Base-by-base conservation (phyloP, 2,888 invertebrate species). In the Mellilla xanthometata region DNA sequence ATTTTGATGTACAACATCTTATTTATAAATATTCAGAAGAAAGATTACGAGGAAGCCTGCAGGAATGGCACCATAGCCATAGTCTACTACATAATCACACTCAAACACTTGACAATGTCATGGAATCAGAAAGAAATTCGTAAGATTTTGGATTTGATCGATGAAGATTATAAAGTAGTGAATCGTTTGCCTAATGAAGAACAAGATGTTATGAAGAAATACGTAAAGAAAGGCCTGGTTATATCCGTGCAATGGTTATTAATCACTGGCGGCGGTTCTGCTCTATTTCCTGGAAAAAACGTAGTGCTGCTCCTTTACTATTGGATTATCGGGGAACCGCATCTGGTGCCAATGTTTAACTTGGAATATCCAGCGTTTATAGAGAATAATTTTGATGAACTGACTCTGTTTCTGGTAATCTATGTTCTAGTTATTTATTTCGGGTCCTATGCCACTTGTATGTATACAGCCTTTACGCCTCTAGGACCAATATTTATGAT, bases 401-500 rank as follows among this genome's bases (percentile, higher is more conserved):
- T 63, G 0, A 19, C 29, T 1, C 41, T 66, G 0, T 76, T 40
- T 41, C 2, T 56, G 1, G 0, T 39, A 0, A 28, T 56, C 1
- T 63, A 64, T 22, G 0, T 35, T 0, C 0, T 55, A 0, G 26
- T 56, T 5, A 1, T 61, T 0, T 19, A 19, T 4, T 71, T 43
- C 38, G 65, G 40, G 5, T 5, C 34, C 1, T 71, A 67, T 33
- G 29, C 64, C 0, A 2, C 32, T 2, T n/a, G 52, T 1, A 58
- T 72, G 47, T 76, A 72, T 8, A 32, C 53, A 1, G 68, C 66
- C 0, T 73, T 66, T 44, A 65, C 72, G 2, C 74, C 81, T 0
- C 26, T 82, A n/a, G 71, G 75, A 0, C 72, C 76, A 0, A 69
- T 72, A 28, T 70, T 80, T 12, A 69, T 74, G 52, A 48, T 81